Conservation (phyloP, 2,888 invertebrate genomes). For the Dioctria rufipes region DNA sequence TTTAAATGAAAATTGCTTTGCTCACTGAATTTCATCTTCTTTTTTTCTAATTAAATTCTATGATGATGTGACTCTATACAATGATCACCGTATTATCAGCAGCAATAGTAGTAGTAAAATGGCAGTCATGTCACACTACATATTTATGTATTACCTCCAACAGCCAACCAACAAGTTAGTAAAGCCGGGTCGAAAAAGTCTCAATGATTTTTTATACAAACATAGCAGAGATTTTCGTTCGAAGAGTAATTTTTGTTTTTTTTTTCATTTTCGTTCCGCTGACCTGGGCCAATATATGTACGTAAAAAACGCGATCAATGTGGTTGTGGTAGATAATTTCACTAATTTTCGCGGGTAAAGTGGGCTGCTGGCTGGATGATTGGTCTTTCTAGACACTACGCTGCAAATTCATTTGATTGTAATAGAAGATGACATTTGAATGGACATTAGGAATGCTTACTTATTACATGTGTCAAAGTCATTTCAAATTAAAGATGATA, state of each 20-base stretch:
- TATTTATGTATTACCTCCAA: no score
- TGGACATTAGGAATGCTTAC: slow-evolving; percentile 6
- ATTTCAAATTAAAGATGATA: background rate
- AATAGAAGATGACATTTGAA: slow-evolving; percentile 20
- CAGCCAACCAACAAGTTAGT: no score
- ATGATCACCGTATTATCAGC: no score
- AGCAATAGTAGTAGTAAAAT: no score
- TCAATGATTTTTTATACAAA: no score
- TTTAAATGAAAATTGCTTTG: background rate
- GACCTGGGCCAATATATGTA: background rate
- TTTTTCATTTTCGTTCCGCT: background rate
- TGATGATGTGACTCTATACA: background rate
- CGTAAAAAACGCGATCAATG: background rate
- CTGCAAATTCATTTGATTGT: slow-evolving; percentile 16
- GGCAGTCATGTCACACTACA: no score
- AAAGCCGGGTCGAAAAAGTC: no score
- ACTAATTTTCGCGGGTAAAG: background rate
- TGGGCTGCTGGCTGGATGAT: background rate
- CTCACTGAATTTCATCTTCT: background rate
- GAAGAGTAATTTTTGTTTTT: no score
- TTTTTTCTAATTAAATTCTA: background rate
- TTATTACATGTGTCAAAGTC: background rate
- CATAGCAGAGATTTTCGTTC: no score
- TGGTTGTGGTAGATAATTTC: background rate
- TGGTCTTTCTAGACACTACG: background rate